These are phyloP conservation scores for Porites divaricata DNA, from an alignment of 92 coral and sea anemone species.

Conservation along the genomic window DNA sequence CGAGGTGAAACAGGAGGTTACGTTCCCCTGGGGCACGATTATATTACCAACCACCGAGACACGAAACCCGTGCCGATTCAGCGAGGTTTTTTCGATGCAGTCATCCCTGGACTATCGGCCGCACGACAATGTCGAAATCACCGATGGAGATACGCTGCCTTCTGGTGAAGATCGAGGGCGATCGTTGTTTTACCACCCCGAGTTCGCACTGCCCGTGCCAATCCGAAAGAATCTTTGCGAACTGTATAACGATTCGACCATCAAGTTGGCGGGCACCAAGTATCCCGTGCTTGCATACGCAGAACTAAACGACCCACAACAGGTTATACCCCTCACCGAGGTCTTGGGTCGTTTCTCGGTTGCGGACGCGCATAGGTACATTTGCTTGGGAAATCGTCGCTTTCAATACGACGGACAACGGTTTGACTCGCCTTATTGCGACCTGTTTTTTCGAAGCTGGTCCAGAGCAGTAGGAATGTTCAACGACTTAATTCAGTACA, in stretches of 20 bases:
- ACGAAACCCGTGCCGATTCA: conserved; percentile 12
- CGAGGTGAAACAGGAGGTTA: conserved; percentile 5
- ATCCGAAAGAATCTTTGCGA: neutral
- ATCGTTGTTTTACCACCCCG: neutral
- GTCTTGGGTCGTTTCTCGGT: neutral
- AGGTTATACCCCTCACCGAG: neutral
- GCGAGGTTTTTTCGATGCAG: conserved; percentile 13
- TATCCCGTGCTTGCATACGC: neutral
- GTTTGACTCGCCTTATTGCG: neutral
- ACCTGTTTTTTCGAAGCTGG: conserved; percentile 12
- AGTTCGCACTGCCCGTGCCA: neutral
- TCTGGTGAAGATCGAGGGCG: neutral
- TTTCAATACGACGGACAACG: neutral
- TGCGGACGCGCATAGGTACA: neutral
- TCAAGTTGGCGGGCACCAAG: neutral
- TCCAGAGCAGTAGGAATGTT: neutral
- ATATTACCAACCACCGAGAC: neutral
- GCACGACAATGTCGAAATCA: neutral
- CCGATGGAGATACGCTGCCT: neutral
- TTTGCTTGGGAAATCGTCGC: neutral
- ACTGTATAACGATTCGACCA: neutral
- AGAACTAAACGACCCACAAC: conserved; percentile 3
- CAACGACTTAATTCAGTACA: neutral
- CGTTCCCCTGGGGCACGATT: conserved; percentile 1
- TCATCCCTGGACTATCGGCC: conserved; percentile 12